Evolutionary conservation across 2,113 vertebrate species (phyloP), one percentile per base, ranked within the genome.

Genomic region (Addax nasomaculatus): DNA sequence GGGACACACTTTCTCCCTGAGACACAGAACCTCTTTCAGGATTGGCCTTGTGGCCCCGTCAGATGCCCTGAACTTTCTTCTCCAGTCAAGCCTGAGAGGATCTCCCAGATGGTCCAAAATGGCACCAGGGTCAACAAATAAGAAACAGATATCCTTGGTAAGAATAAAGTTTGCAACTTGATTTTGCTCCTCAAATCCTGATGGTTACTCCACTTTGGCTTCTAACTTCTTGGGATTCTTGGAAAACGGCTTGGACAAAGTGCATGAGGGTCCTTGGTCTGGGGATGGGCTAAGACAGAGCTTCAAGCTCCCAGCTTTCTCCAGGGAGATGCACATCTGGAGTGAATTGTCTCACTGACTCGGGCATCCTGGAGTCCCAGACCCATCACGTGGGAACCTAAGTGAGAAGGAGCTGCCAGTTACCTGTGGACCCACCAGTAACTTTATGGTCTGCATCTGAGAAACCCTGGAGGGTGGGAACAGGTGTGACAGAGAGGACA

Each of bases 381-480:
- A 16, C 53, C 5, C 1, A 0, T 8, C 0, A 1, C 10, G 9
- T 27, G 15, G 15, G 33, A 30, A 21, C 30, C 30, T 10, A 15
- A 17, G 67, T 39, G 45, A 57, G 5, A 43, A 15, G 49, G 62
- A 30, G 29, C 55, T 29, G 4, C 53, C 57, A 39, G 62, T 51
- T 7, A 45, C 17, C 6, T 43, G 15, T 29, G 7, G 43, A 10
- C 3, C 15, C 15, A 25, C 7, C 16, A 1, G 36, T 9, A 12
- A 6, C 0, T 0, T 36, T 2, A 2, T 0, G 2, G 45, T 80
- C n/a, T 11, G 2, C 4, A 3, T 76, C 80, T 47, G 12, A 51
- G 90, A 16, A 9, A 43, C 39, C 58, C 51, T 53, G 45, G 49
- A 43, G 45, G 17, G 70, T 30, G 17, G 45, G 6, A 3, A 23